phyloP scores from a whole-genome alignment of 1,140 invertebrate genomes.

The Armadillidium nasatum region DNA sequence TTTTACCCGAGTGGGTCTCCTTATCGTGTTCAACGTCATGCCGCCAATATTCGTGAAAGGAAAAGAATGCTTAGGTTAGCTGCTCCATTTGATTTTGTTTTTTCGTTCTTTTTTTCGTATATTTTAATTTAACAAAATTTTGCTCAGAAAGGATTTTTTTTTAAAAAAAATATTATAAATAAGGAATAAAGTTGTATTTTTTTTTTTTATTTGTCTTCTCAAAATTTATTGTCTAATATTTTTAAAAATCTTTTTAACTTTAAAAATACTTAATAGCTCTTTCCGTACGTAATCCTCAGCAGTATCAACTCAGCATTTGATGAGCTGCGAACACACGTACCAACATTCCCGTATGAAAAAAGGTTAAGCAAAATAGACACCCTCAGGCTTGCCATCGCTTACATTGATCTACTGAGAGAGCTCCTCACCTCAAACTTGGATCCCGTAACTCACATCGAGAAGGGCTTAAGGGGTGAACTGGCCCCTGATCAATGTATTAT shows the following conservation, averaged over 20 bases:
- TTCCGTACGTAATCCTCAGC: conserved; percentile 12
- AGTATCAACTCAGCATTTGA: conserved; percentile 99
- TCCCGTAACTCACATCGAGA: conserved; percentile 87
- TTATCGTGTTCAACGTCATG: conserved; percentile 79
- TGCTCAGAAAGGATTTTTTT: too few species aligned
- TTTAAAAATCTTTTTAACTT: background rate
- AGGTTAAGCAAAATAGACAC: conserved; percentile 96
- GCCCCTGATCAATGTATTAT: conserved; percentile 72
- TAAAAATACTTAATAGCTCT: background rate
- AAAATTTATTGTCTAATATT: too few species aligned
- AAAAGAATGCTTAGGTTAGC: conserved; percentile 92
- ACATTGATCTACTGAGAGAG: conserved; percentile 88
- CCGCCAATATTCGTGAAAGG: conserved; percentile 87
- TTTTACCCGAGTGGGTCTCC: conserved; percentile 61
- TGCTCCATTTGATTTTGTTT: background rate
- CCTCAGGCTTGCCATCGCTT: conserved; percentile 87
- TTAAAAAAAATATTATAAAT: too few species aligned
- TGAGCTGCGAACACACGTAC: conserved; percentile 87
- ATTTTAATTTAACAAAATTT: too few species aligned
- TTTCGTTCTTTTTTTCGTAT: too few species aligned
- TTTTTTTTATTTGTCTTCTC: too few species aligned
- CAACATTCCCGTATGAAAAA: conserved; percentile 98
- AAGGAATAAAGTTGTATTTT: too few species aligned
- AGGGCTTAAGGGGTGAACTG: conserved; percentile 80
- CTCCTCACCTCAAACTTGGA: conserved; percentile 73